These are phyloP conservation scores for Macrochelys suwanniensis DNA, from an alignment of 2,797 vertebrate species.

Conservation along the genomic window DNA sequence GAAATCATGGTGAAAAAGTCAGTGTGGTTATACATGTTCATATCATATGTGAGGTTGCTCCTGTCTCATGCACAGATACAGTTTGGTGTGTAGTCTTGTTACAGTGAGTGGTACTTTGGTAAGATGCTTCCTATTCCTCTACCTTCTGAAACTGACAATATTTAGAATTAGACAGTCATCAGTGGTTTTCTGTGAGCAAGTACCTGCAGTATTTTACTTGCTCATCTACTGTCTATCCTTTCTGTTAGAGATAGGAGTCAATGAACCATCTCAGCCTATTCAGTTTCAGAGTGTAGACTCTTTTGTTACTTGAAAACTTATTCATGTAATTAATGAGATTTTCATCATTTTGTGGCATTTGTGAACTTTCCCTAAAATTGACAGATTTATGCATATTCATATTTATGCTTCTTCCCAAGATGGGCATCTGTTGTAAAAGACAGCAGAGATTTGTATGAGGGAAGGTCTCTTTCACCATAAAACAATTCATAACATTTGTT, in stretches of 20 bases:
- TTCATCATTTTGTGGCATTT: not conserved
- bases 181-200: not conserved
- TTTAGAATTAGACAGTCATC: not conserved
- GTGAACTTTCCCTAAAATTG: not conserved
- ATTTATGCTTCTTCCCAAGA: conserved; percentile 8
- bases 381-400: not conserved
- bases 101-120: not conserved
- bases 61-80: not conserved
- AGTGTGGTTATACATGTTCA: not conserved
- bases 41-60: not conserved
- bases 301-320: not conserved
- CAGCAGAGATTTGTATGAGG: not conserved
- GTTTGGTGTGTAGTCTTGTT: not conserved
- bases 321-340: not conserved
- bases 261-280: not conserved
- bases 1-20: rapidly evolving
- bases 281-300: not conserved
- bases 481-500: conserved; percentile 44
- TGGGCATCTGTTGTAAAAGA: not conserved
- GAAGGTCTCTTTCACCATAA: not conserved
- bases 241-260: not conserved
- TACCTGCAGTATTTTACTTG: not conserved
- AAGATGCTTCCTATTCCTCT: not conserved
- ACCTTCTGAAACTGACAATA: not conserved
- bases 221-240: not conserved